Evolutionary conservation across 2,113 vertebrate genomes (phyloP).

Genomic region (Lanius collurio): DNA sequence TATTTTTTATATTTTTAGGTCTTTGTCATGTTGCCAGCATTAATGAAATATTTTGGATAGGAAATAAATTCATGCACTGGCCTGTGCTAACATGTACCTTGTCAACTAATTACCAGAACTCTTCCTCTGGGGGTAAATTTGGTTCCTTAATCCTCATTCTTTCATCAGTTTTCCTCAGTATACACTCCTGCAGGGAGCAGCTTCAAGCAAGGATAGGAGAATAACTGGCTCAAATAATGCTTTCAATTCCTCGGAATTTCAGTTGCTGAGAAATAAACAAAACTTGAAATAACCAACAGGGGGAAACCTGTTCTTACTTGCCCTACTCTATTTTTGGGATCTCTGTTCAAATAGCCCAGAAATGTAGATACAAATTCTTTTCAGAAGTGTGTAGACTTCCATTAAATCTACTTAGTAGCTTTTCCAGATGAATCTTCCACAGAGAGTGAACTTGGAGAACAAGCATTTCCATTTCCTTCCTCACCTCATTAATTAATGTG

Average conservation of each 20-base stretch:
- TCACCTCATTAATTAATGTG: conserved; percentile 16
- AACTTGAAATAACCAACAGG: background rate
- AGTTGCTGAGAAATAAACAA: background rate
- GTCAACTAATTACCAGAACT: background rate
- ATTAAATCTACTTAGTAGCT: background rate
- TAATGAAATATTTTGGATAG: background rate
- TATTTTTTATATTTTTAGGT: background rate
- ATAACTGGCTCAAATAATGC: background rate
- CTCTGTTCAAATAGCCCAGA: background rate
- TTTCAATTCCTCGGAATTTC: background rate
- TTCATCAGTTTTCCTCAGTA: background rate
- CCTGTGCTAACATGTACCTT: background rate
- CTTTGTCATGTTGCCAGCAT: background rate
- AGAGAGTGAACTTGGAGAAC: background rate
- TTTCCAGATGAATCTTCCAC: conserved; percentile 1
- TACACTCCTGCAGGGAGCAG: background rate
- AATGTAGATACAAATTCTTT: background rate
- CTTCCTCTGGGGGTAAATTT: background rate
- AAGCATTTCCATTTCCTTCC: background rate
- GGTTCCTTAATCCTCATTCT: background rate
- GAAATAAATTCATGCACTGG: background rate
- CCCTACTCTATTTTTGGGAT: background rate
- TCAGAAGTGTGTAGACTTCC: background rate
- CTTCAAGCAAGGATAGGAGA: fast-evolving
- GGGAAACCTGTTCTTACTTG: background rate